phyloP scores from a whole-genome alignment of 2,888 invertebrate genomes.

The Aromia moschata region DNA sequence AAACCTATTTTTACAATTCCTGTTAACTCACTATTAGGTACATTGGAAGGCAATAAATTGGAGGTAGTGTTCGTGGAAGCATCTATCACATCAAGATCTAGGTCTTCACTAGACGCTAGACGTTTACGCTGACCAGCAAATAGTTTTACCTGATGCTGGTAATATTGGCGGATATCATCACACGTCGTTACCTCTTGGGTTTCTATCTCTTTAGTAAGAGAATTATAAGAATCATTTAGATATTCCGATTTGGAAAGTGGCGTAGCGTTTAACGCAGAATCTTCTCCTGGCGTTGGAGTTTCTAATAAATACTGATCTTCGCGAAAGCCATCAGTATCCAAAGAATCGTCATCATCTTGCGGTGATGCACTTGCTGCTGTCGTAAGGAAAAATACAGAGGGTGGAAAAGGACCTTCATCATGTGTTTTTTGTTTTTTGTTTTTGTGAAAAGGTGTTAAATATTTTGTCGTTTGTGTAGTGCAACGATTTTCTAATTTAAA shows the following conservation, averaged over 20 bases:
- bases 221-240: slow-evolving; percentile 28
- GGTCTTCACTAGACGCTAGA: slow-evolving; percentile 62
- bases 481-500: slow-evolving; percentile 41
- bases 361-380: slow-evolving; percentile 62
- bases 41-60: slow-evolving; percentile 55
- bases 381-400: slow-evolving; percentile 49
- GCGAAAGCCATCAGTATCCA: slow-evolving; percentile 67
- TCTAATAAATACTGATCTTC: slow-evolving; percentile 64
- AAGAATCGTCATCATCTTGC: slow-evolving; percentile 67
- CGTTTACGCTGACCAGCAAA: slow-evolving; percentile 58
- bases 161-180: slow-evolving; percentile 58
- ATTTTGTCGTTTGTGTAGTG: slow-evolving; percentile 38
- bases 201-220: slow-evolving; percentile 48
- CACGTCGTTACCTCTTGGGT: slow-evolving; percentile 58
- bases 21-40: slow-evolving; percentile 59
- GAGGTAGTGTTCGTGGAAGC: slow-evolving; percentile 60
- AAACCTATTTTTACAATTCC: slow-evolving; percentile 55
- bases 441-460: slow-evolving; percentile 34
- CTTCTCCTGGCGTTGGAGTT: slow-evolving; percentile 61
- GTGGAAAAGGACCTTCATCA: slow-evolving; percentile 36
- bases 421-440: no score
- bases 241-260: slow-evolving; percentile 36
- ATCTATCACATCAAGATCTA: slow-evolving; percentile 55
- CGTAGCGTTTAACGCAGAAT: slow-evolving; percentile 29
- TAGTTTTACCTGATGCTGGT: slow-evolving; percentile 57